Evolutionary conservation across 1,140 invertebrate species (phyloP), one percentile per base, ranked within the genome.

Genomic region (Wiebesia pumilae): DNA sequence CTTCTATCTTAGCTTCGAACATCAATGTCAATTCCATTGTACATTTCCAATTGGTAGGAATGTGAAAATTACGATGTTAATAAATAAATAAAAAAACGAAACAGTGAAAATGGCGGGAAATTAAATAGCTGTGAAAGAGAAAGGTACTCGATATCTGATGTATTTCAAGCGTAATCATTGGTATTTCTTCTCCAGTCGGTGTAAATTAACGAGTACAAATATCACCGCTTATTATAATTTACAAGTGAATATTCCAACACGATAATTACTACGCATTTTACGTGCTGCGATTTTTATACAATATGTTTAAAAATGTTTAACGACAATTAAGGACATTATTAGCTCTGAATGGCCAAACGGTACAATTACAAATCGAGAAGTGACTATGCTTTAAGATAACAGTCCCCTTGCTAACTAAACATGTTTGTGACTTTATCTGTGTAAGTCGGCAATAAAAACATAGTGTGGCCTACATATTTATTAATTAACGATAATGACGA

Each of bases 51-150:
- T 75, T 14, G 71, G 27, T 43, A 75, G 71, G 38, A 75, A 75
- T 75, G 71, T 2, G 7, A 43, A 43, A 75, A 38, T 43, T 43
- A 43, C 24, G 38, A 43, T 43, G 16, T 27, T n/a, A 75, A 75
- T 75, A 43, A 4, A 27, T 38, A 75, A 75, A 75, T 75, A n/a
- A n/a, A n/a, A n/a, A n/a, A n/a, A n/a, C n/a, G n/a, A n/a, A n/a
- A n/a, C 38, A 27, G 38, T 9, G 21, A 21, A 71, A 75, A 38
- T 75, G 71, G 71, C 71, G 71, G 71, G 71, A 75, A 75, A 75
- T 75, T 75, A 75, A 75, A 75, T 12, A 43, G 38, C 24, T 43
- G 38, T 38, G n/a, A 75, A 43, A 43, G 38, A 75, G 71, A 75
- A 75, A 75, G 38, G 38, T 75, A 43, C 40, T 71, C 35, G 69